These are phyloP conservation scores for Xanthia togata DNA, from an alignment of 2,888 invertebrate genomes.

Conservation along the genomic window DNA sequence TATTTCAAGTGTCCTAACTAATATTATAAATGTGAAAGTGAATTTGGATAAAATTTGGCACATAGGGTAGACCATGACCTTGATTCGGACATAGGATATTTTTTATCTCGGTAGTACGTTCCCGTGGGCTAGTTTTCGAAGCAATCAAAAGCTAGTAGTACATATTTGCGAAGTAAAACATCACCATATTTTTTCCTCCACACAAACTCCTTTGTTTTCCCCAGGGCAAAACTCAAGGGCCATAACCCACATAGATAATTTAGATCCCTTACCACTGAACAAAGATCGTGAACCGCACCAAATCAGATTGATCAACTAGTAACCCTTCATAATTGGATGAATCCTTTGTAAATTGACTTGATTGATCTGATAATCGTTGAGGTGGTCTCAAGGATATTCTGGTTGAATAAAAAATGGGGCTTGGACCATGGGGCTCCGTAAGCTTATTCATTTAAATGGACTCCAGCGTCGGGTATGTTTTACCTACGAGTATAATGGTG, in stretches of 20 bases:
- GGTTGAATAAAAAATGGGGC: constrained; percentile 32
- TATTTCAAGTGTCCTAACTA: too few relatives aligned
- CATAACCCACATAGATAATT: constrained; percentile 43
- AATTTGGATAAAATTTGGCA: too few relatives aligned
- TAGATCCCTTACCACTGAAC: constrained; percentile 38
- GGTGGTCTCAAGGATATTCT: constrained; percentile 30
- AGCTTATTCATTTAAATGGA: constrained; percentile 27
- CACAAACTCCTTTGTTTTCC: constrained; percentile 19
- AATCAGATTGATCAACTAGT: constrained; percentile 60
- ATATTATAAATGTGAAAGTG: too few relatives aligned
- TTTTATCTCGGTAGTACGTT: too few relatives aligned
- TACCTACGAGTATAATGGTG: not conserved
- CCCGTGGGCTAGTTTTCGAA: too few relatives aligned
- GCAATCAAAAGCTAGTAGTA: not conserved
- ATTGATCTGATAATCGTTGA: constrained; percentile 63
- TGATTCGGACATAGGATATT: too few relatives aligned
- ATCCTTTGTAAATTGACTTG: constrained; percentile 66
- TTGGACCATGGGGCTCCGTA: constrained; percentile 10
- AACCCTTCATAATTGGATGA: constrained; percentile 61
- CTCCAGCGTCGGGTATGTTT: constrained; percentile 4
- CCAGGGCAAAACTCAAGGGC: constrained; percentile 43
- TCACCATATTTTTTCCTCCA: constrained; percentile 13
- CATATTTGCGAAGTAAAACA: not conserved
- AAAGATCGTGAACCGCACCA: constrained; percentile 51
- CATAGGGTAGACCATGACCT: too few relatives aligned